Evolutionary conservation across 64 coral and sea anemone genomes (phyloP).

Genomic region (Pachyseris speciosa): DNA sequence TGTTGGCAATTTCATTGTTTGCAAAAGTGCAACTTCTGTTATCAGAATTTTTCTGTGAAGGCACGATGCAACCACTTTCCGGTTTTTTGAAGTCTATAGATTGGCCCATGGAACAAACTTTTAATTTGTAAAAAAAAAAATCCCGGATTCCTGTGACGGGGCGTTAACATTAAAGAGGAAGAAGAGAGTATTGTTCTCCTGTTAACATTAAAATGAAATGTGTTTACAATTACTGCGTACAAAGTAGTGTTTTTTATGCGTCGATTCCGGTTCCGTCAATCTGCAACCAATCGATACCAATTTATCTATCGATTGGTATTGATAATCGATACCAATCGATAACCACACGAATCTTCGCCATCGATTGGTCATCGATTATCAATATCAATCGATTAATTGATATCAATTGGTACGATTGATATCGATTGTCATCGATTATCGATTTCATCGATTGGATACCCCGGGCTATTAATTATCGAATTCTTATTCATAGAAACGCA

Average conservation of each 20-base stretch:
- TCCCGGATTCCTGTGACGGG: neutral
- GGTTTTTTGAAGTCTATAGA: constrained; percentile 41
- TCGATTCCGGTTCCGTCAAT: no score
- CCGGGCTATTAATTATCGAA: no score
- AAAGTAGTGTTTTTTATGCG: neutral
- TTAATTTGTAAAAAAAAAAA: constrained; percentile 12
- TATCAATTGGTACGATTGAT: no score
- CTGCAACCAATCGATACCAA: no score
- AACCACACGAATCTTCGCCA: no score
- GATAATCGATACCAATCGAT: no score
- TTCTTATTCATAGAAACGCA: no score
- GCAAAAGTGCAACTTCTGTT: constrained; percentile 5
- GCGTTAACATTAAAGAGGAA: neutral
- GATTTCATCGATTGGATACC: no score
- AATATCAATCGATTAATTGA: no score
- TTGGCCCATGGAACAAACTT: constrained; percentile 55
- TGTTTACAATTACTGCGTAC: constrained; percentile 15
- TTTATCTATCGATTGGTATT: no score
- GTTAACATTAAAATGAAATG: neutral
- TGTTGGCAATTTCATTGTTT: constrained; percentile 34
- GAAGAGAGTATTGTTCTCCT: constrained; percentile 31
- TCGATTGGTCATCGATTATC: no score
- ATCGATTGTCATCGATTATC: no score
- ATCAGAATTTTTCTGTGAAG: constrained; percentile 52
- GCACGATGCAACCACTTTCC: constrained; percentile 44